phyloP scores from a whole-genome alignment of 2,113 vertebrate species.

The Xenus cinereus region DNA sequence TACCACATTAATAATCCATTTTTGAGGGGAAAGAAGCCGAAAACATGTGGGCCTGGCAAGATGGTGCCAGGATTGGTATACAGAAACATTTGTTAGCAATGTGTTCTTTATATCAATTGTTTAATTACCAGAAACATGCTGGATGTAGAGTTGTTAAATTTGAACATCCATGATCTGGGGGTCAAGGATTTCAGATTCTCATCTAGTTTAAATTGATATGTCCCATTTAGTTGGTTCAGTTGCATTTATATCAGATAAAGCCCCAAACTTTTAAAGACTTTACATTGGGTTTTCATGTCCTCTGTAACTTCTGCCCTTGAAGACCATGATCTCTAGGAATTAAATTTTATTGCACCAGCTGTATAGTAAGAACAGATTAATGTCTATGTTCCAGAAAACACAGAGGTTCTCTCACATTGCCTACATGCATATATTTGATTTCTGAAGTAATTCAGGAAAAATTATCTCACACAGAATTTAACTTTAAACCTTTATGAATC shows the following conservation, averaged over 20 bases:
- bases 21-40: fast-evolving
- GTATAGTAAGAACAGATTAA: background rate
- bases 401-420: background rate
- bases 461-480: background rate
- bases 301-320: background rate
- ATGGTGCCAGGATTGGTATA: background rate
- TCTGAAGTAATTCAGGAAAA: background rate
- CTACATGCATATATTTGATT: background rate
- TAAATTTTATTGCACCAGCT: background rate
- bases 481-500: background rate
- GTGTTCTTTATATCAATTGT: background rate
- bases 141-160: background rate
- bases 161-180: background rate
- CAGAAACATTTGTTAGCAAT: background rate
- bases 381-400: background rate
- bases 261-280: background rate
- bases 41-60: background rate
- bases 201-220: background rate
- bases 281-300: background rate
- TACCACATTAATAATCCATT: background rate
- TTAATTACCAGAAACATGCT: background rate
- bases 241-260: background rate
- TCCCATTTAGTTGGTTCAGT: background rate
- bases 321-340: background rate
- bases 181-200: background rate